Evolutionary conservation across 2,113 vertebrate genomes (phyloP).

Genomic region (Vulpes vulpes): DNA sequence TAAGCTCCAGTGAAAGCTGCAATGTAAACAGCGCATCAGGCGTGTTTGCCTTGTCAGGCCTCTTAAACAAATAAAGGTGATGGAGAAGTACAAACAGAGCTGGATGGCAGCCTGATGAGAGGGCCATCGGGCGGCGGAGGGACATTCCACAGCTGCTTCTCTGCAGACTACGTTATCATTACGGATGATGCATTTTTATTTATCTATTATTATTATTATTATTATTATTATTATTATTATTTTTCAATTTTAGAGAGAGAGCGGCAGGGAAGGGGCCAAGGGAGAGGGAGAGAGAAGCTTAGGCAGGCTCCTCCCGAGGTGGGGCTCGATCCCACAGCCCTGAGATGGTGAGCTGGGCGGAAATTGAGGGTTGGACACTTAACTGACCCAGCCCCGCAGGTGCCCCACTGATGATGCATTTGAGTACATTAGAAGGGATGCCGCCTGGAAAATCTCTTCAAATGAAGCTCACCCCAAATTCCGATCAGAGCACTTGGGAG

Average conservation of each 20-base stretch:
- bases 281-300: neutral
- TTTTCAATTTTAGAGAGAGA: neutral
- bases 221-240: neutral
- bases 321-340: neutral
- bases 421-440: neutral
- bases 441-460: neutral
- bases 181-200: neutral
- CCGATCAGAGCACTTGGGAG: neutral
- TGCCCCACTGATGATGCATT: neutral
- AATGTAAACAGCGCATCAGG: constrained; percentile 94
- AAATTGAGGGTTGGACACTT: neutral
- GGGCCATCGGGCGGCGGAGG: neutral
- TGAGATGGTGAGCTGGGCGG: neutral
- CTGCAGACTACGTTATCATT: neutral
- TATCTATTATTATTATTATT: neutral
- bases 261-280: no score
- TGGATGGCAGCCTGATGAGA: constrained; percentile 56
- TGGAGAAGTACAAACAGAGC: constrained; percentile 85
- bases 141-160: neutral
- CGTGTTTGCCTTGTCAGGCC: constrained; percentile 93
- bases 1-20: constrained; percentile 91
- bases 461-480: neutral
- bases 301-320: neutral
- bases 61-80: constrained; percentile 95
- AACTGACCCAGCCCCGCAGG: neutral